Evolutionary conservation across 1,140 invertebrate species (phyloP).

Genomic region (Rhagoletis pomonella): DNA sequence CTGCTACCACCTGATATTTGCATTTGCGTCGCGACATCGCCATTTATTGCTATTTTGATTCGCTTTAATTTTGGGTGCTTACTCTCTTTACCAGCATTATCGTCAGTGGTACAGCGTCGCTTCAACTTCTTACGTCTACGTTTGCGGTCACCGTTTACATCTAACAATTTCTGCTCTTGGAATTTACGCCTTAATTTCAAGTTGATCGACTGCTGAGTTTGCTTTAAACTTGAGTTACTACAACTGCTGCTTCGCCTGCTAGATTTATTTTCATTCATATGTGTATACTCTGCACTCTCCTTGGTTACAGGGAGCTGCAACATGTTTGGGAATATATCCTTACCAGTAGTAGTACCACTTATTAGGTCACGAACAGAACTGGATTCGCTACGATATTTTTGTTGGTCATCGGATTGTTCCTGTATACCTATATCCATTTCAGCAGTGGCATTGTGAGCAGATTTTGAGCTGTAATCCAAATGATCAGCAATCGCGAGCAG

Average conservation of each 20-base stretch:
- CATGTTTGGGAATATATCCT: background rate
- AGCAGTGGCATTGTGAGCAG: background rate
- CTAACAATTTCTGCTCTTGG: constrained; percentile 11
- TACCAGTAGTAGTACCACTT: background rate
- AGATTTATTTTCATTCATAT: background rate
- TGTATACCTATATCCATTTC: too few species aligned
- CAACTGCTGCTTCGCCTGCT: constrained; percentile 57
- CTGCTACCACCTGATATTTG: constrained; percentile 57
- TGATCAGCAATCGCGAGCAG: constrained; percentile 23
- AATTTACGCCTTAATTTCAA: constrained; percentile 56
- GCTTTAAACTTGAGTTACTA: constrained; percentile 60
- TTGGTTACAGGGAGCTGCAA: background rate
- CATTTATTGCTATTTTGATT: constrained; percentile 62
- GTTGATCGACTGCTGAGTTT: constrained; percentile 60
- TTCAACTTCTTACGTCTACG: constrained; percentile 23
- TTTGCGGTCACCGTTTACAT: constrained; percentile 55
- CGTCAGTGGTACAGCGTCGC: background rate
- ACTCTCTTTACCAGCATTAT: background rate
- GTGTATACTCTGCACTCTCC: background rate
- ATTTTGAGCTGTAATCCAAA: constrained; percentile 19
- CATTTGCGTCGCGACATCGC: constrained; percentile 57
- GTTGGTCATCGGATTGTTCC: too few species aligned
- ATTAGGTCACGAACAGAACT: background rate
- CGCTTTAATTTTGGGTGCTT: constrained; percentile 60
- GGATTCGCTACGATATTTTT: background rate